Evolutionary conservation across 2,797 vertebrate species (phyloP), one percentile per base, ranked within the genome.

Genomic region (Diplodus puntazzo): DNA sequence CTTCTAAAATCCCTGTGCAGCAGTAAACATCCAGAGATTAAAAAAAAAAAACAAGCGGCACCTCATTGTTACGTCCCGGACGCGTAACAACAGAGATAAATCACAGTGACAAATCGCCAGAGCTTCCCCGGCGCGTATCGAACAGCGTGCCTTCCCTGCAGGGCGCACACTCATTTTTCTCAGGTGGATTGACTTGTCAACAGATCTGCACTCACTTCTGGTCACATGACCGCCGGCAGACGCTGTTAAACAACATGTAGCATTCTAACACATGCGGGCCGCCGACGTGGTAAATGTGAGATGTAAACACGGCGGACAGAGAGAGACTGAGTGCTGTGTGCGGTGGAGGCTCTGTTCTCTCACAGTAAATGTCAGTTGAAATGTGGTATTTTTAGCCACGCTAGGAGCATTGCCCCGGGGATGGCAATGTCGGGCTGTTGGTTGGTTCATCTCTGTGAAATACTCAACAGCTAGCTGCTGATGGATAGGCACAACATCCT

Each of bases 131-230:
- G 45, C 58, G 45, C 46, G 62, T 48, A 55, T 34, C 58, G 55
- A 34, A 50, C 45, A 6, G 69, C 2, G 5, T n/a, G 21, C 13
- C 55, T 30, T 18, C 39, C 43, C 69, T 6, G 16, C 49, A 0
- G 73, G 68, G 68, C 0, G 42, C 42, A 59, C 1, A 4, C 71
- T 53, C 63, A 6, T 62, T 74, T 50, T n/a, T 72, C 69, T 67
- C 53, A 57, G 66, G 54, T 79, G 72, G 46, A 83, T 54, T 62
- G 82, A 83, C 72, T 61, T 64, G 73, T 86, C 63, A 63, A 62
- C 70, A 65, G 73, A 49, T 49, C 53, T 62, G 54, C 65, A 69
- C 57, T 64, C 62, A 25, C 30, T 61, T 62, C 42, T 75, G 70
- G 42, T 82, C 43, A 43, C 66, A 54, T 8, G 4, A 45, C 53